Conservation (phyloP, 1,140 invertebrate genomes). For the Marisa cornuarietis region DNA sequence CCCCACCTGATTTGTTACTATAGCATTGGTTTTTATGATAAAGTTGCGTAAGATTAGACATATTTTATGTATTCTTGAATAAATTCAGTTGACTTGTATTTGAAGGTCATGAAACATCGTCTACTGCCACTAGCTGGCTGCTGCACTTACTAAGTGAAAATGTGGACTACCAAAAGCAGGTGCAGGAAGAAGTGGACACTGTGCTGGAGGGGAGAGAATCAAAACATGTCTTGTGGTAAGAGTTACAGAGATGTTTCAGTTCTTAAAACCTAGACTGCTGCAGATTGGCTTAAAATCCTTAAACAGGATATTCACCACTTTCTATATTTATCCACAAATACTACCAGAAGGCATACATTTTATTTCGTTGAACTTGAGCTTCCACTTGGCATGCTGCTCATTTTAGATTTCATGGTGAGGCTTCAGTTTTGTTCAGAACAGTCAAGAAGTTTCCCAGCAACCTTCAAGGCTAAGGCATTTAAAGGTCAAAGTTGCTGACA, state of each 20-base stretch:
- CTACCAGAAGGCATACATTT: no score
- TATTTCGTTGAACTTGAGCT: no score
- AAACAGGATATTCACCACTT: background rate
- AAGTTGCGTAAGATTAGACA: no score
- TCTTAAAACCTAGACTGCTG: background rate
- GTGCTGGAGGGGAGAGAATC: slow-evolving; percentile 72
- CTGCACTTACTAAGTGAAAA: slow-evolving; percentile 79
- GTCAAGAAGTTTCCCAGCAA: no score
- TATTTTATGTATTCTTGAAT: background rate
- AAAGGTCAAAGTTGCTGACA: no score
- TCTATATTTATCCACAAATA: no score
- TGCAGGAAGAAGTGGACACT: slow-evolving; percentile 81
- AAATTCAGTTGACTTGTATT: background rate
- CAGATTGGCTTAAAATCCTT: background rate
- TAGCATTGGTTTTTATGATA: no score
- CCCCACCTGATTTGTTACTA: no score
- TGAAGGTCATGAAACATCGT: slow-evolving; percentile 38
- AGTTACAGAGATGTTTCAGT: background rate
- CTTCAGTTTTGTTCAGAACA: no score
- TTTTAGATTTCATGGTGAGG: no score
- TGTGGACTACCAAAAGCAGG: slow-evolving; percentile 80
- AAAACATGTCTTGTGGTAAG: slow-evolving; percentile 32
- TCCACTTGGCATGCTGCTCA: no score
- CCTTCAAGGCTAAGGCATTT: no score
- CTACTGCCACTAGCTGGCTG: slow-evolving; percentile 75